phyloP scores from a whole-genome alignment of 2,888 invertebrate species.

The Serrognathus titanus region DNA sequence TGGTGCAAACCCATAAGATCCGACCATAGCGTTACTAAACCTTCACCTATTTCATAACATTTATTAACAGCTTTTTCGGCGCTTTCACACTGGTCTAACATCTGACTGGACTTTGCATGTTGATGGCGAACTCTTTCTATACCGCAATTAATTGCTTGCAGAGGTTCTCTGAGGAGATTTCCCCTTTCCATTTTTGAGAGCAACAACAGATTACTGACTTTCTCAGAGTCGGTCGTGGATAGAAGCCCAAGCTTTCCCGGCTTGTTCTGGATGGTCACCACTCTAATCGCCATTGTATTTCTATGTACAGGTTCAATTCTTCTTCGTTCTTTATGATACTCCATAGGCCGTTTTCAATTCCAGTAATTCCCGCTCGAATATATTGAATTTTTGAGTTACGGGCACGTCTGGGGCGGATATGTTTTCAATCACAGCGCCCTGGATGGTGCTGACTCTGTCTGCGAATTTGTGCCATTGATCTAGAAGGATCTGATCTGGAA shows the following conservation, averaged over 20 bases:
- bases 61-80: slow-evolving; percentile 71
- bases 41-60: slow-evolving; percentile 68
- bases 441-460: slow-evolving; percentile 62
- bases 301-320: slow-evolving; percentile 76
- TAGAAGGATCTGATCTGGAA: slow-evolving; percentile 74
- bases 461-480: slow-evolving; percentile 71
- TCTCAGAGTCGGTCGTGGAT: slow-evolving; percentile 72
- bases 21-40: slow-evolving; percentile 70
- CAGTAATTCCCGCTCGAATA: slow-evolving; percentile 73
- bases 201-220: slow-evolving; percentile 67
- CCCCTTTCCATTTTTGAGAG: slow-evolving; percentile 73
- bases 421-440: slow-evolving; percentile 64
- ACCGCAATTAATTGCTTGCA: slow-evolving; percentile 69
- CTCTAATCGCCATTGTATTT: slow-evolving; percentile 70
- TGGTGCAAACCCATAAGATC: slow-evolving; percentile 73
- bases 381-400: slow-evolving; percentile 68
- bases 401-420: slow-evolving; percentile 72
- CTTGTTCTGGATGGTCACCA: slow-evolving; percentile 78
- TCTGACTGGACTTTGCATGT: slow-evolving; percentile 59
- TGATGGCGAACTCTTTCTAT: slow-evolving; percentile 66
- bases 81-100: slow-evolving; percentile 70
- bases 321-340: slow-evolving; percentile 81
- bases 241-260: slow-evolving; percentile 71
- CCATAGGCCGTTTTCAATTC: slow-evolving; percentile 70
- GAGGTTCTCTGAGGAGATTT: slow-evolving; percentile 68